Evolutionary conservation across 2,888 invertebrate genomes (phyloP).

Genomic region (Melieria crassipennis): DNA sequence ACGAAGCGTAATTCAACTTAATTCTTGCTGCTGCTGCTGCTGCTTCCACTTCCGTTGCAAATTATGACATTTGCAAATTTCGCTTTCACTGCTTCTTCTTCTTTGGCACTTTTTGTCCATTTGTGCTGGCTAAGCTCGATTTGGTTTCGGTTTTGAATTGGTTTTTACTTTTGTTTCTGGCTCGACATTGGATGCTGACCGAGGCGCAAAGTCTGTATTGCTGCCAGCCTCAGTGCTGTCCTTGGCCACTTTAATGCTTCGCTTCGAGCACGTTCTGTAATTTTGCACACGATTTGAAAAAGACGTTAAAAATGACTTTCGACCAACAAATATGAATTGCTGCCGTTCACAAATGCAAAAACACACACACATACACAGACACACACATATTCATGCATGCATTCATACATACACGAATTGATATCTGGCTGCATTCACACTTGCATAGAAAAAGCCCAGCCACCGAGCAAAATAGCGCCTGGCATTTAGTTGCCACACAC

Average conservation of each 20-base stretch:
- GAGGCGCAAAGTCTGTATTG: neutral
- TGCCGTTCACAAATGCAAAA: slow-evolving; percentile 14
- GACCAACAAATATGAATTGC: slow-evolving; percentile 21
- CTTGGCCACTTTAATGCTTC: neutral
- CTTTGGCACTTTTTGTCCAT: slow-evolving; percentile 17
- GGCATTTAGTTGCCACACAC: no score
- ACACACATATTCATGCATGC: neutral
- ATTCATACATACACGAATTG: neutral
- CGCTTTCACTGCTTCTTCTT: slow-evolving; percentile 21
- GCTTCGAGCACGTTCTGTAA: neutral
- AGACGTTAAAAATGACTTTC: slow-evolving; percentile 16
- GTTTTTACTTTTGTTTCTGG: no score
- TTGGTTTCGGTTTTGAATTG: neutral
- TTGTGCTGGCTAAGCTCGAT: slow-evolving; percentile 27
- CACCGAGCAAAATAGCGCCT: no score
- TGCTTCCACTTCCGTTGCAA: slow-evolving; percentile 18
- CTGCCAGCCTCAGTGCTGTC: neutral
- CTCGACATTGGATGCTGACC: neutral
- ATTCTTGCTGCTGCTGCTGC: neutral
- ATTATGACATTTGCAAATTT: slow-evolving; percentile 34
- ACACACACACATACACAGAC: neutral
- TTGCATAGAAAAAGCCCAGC: no score
- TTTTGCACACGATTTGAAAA: slow-evolving; percentile 18
- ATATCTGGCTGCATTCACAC: no score
- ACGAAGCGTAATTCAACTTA: neutral